These are phyloP conservation scores for Archips xylosteana DNA, from an alignment of 2,888 invertebrate species.

Conservation along the genomic window DNA sequence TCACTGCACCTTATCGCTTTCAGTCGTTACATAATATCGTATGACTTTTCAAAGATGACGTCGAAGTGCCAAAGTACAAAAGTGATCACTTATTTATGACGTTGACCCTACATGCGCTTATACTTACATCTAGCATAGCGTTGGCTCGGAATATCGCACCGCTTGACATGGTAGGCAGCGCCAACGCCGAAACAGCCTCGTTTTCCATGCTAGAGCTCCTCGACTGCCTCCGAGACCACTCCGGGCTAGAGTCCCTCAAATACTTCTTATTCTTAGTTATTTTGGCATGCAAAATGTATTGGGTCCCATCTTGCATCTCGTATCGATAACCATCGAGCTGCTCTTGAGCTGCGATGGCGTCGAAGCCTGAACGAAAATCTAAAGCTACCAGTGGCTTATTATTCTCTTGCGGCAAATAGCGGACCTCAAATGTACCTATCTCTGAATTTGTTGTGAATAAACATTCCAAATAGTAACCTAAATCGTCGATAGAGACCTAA, in stretches of 20 bases:
- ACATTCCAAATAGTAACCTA: slow-evolving; percentile 16
- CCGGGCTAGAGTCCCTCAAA: background rate
- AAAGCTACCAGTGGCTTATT: slow-evolving; percentile 16
- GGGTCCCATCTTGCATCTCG: background rate
- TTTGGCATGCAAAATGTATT: slow-evolving; percentile 11
- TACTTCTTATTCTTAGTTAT: slow-evolving; percentile 16
- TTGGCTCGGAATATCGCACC: slow-evolving; percentile 12
- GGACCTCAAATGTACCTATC: slow-evolving; percentile 17
- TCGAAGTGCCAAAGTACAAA: no score
- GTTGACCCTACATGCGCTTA: background rate
- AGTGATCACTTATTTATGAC: no score
- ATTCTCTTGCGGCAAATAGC: background rate
- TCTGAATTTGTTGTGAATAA: slow-evolving; percentile 18
- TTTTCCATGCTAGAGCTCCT: background rate
- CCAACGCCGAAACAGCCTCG: background rate
- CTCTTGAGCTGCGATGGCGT: slow-evolving; percentile 23
- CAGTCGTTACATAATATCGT: no score
- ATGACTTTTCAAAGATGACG: no score
- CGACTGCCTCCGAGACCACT: background rate
- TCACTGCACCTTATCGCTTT: no score
- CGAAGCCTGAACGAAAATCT: slow-evolving; percentile 20
- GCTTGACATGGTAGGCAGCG: background rate
- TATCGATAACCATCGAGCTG: slow-evolving; percentile 10
- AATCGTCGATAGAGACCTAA: slow-evolving; percentile 12
- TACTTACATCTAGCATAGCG: slow-evolving; percentile 35